phyloP scores from a whole-genome alignment of 1,140 invertebrate species.

The Chironomus striatipennis region DNA sequence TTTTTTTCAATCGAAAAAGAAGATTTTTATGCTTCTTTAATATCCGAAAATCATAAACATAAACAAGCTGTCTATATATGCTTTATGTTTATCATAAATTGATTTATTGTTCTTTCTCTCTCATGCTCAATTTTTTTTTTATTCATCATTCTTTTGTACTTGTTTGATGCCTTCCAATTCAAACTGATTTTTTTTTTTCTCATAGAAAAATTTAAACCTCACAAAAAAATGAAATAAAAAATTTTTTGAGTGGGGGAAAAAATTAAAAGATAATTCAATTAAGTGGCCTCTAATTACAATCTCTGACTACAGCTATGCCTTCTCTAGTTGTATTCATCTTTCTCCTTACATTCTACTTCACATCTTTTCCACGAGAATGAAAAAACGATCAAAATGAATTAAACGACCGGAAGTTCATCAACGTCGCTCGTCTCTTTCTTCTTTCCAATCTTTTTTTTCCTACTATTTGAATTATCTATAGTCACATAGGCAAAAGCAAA shows the following conservation, averaged over 20 bases:
- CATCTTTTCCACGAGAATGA: not conserved
- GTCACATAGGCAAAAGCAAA: not conserved
- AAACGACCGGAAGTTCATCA: conserved; percentile 23
- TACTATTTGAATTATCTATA: not conserved
- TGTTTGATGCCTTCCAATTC: too few relatives aligned
- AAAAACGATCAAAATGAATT: conserved; percentile 16
- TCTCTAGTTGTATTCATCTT: too few relatives aligned
- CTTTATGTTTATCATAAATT: conserved; percentile 21
- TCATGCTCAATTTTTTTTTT: too few relatives aligned
- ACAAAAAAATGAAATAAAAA: too few relatives aligned
- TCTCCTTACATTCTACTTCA: not conserved
- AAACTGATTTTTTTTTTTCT: too few relatives aligned
- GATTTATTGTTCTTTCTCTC: conserved; percentile 20
- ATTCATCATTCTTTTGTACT: too few relatives aligned
- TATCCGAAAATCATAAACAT: conserved; percentile 23
- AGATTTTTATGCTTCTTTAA: conserved; percentile 18
- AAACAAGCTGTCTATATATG: not conserved
- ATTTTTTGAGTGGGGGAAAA: not conserved
- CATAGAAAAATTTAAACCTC: too few relatives aligned
- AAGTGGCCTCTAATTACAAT: conserved; percentile 16
- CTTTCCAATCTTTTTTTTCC: not conserved
- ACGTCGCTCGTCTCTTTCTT: not conserved
- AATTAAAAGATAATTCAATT: conserved; percentile 23
- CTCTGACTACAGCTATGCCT: not conserved
- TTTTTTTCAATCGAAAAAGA: not conserved